These are phyloP conservation scores for Crossocerus cetratus DNA, from an alignment of 2,888 invertebrate species.

Conservation along the genomic window DNA sequence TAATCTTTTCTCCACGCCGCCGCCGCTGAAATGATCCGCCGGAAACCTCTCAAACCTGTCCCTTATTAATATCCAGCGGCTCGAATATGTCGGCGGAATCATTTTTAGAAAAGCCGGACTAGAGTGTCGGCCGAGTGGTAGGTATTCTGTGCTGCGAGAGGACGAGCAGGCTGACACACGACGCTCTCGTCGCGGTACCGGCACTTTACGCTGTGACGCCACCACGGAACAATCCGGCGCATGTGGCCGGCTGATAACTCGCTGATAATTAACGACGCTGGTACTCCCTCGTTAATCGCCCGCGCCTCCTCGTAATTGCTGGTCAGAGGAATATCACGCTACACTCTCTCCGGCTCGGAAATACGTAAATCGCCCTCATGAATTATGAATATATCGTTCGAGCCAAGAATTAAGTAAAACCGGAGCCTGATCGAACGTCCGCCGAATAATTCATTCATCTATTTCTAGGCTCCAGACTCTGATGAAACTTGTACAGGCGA, in stretches of 20 bases:
- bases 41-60: no score
- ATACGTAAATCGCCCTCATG: no score
- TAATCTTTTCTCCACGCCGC: not conserved
- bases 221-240: constrained; percentile 16
- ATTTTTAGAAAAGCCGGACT: no score
- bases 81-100: no score
- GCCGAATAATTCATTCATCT: constrained; percentile 16
- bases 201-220: constrained; percentile 7
- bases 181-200: no score
- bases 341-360: no score
- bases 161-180: no score
- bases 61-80: no score
- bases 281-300: constrained; percentile 25
- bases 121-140: no score
- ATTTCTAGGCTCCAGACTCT: constrained; percentile 10
- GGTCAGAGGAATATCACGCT: not conserved
- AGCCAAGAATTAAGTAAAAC: not conserved
- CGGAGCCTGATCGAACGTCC: not conserved
- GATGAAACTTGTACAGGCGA: not conserved
- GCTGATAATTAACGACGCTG: constrained; percentile 40
- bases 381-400: no score
- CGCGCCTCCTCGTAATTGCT: not conserved
- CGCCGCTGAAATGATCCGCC: not conserved
- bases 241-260: constrained; percentile 37
- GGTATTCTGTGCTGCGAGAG: not conserved